phyloP scores from a whole-genome alignment of 2,888 invertebrate species.

The Phaedon cochleariae region DNA sequence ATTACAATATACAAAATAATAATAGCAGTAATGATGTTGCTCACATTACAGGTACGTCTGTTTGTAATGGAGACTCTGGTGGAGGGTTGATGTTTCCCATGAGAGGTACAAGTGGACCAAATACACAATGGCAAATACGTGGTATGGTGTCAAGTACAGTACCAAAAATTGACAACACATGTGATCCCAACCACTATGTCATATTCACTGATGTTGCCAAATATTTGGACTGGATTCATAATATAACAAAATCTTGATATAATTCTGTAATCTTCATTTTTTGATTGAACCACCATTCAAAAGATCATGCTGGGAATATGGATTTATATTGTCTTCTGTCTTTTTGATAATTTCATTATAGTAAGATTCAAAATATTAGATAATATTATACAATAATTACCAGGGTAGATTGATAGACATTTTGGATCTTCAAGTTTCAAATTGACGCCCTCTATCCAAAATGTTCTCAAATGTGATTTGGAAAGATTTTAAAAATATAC shows the following conservation, averaged over 20 bases:
- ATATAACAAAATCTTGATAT: neutral
- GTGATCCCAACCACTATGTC: slow-evolving; percentile 70
- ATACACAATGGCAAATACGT: slow-evolving; percentile 54
- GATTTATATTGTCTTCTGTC: too few relatives aligned
- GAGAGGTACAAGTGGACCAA: slow-evolving; percentile 40
- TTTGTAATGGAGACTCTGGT: slow-evolving; percentile 64
- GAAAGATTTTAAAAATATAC: too few relatives aligned
- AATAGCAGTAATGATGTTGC: neutral
- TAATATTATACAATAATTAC: too few relatives aligned
- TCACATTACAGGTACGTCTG: slow-evolving; percentile 58
- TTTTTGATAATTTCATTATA: too few relatives aligned
- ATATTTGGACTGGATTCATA: slow-evolving; percentile 55
- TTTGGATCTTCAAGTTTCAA: too few relatives aligned
- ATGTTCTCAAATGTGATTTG: too few relatives aligned
- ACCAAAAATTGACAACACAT: slow-evolving; percentile 66
- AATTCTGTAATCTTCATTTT: neutral
- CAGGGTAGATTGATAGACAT: too few relatives aligned
- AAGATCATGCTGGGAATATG: too few relatives aligned
- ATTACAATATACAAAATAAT: too few relatives aligned
- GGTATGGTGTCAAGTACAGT: slow-evolving; percentile 69
- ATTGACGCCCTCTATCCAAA: too few relatives aligned
- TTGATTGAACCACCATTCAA: too few relatives aligned
- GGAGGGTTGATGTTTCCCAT: slow-evolving; percentile 60
- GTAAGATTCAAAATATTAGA: too few relatives aligned
- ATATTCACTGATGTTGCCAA: slow-evolving; percentile 71